Conservation (phyloP, 2,888 invertebrate species). For the Nephrocerus scutellatus region DNA sequence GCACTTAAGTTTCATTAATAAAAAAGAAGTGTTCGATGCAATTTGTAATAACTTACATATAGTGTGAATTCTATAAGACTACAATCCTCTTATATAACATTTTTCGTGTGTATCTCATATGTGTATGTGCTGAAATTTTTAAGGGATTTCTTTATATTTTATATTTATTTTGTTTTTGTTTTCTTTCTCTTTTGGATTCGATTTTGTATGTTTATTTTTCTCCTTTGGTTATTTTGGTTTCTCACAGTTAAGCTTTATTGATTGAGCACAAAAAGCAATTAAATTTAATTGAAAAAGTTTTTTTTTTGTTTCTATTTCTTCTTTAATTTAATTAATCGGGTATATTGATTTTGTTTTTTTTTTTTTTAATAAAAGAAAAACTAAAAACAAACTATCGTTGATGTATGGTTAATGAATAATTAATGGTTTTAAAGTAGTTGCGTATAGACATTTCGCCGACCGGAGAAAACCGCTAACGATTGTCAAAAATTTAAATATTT, state of each 20-base stretch:
- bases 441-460: conserved; percentile 3
- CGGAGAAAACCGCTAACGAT: conserved; percentile 1
- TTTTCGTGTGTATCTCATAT: conserved; percentile 2
- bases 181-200: conserved; percentile 22
- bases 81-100: conserved; percentile 5
- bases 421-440: conserved; percentile 8
- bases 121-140: conserved; percentile 23
- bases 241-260: conserved; percentile 48
- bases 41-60: conserved; percentile 14
- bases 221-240: conserved; percentile 26
- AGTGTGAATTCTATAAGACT: too few relatives aligned
- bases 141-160: conserved; percentile 20
- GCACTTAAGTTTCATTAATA: neutral
- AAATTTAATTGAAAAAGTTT: conserved; percentile 26
- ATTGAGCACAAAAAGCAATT: conserved; percentile 46
- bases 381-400: conserved; percentile 13
- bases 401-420: conserved; percentile 6
- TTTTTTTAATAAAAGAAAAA: conserved; percentile 13
- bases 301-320: conserved; percentile 17
- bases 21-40: conserved; percentile 5
- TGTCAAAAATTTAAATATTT: conserved; percentile 24
- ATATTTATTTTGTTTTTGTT: conserved; percentile 14
- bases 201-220: conserved; percentile 17
- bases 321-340: conserved; percentile 10
- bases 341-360: conserved; percentile 12